A percentile compares a stretch with the other conserved stretches of the same genome.
These are phyloP conservation scores for Micrasema longulum DNA, from an alignment of 1,140 invertebrate species.

Conservation along the genomic window DNA sequence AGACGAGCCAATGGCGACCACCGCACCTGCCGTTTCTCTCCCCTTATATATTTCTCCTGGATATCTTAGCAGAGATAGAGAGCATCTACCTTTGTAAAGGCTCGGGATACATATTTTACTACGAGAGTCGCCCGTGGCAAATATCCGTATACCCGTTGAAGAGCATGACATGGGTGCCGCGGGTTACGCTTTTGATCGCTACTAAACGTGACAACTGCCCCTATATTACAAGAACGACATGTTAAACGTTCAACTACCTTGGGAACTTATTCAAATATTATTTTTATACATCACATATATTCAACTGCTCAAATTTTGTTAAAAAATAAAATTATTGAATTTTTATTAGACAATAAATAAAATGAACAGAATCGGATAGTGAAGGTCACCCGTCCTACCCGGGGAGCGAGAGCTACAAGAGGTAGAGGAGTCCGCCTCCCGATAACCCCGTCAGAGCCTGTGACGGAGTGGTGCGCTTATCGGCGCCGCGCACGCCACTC, in stretches of 20 bases:
- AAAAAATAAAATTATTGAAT: background rate
- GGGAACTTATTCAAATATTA: background rate
- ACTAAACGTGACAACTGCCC: slow-evolving; percentile 48
- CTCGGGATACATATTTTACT: slow-evolving; percentile 33
- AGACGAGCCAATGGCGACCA: slow-evolving; percentile 50
- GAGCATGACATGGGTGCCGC: slow-evolving; percentile 46
- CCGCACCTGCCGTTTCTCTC: slow-evolving; percentile 51
- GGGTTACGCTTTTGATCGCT: slow-evolving; percentile 46
- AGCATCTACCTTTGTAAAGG: slow-evolving; percentile 23
- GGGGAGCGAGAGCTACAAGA: slow-evolving; percentile 23
- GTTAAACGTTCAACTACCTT: slow-evolving; percentile 24
- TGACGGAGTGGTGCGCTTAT: slow-evolving; percentile 42
- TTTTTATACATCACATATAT: background rate
- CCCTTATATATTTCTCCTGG: slow-evolving; percentile 36
- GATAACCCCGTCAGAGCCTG: slow-evolving; percentile 39
- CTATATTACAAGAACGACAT: slow-evolving; percentile 10
- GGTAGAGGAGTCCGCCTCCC: slow-evolving; percentile 29
- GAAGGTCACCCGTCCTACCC: slow-evolving; percentile 9
- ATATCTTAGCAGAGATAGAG: slow-evolving; percentile 40
- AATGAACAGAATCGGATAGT: slow-evolving; percentile 18
- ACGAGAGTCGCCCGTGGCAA: slow-evolving; percentile 22
- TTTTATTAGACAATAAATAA: background rate
- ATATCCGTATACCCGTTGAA: slow-evolving; percentile 28
- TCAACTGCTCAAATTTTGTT: background rate
- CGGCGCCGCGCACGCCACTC: slow-evolving; percentile 43